Percentiles rank a stretch among this genome's conserved stretches.
These are phyloP conservation scores for Apeltes quadracus DNA, from an alignment of 2,113 vertebrate genomes.

Conservation along the genomic window DNA sequence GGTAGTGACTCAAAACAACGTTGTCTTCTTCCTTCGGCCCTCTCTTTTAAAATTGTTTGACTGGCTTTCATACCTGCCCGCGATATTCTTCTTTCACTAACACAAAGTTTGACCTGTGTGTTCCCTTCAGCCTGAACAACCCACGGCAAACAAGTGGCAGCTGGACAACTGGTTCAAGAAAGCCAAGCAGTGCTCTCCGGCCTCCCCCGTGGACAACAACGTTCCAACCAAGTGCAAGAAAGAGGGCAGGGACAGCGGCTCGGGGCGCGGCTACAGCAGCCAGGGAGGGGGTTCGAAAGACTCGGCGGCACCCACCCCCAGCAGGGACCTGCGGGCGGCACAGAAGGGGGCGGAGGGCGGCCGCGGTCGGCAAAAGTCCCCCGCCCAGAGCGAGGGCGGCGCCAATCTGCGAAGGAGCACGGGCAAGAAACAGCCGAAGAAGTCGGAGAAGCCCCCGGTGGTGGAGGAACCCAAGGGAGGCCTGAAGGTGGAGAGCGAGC, in stretches of 20 bases:
- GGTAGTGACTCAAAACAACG: conserved; percentile 73
- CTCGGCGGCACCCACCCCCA: conserved; percentile 80
- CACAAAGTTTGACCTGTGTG: neutral
- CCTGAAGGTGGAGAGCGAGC: conserved; percentile 94
- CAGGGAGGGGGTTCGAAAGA: conserved; percentile 90
- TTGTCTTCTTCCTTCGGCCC: neutral
- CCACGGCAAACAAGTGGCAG: conserved; percentile 96
- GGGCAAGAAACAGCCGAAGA: conserved; percentile 98
- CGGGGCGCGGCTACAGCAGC: conserved; percentile 85
- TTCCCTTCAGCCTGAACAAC: conserved; percentile 87
- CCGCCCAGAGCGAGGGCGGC: conserved; percentile 90
- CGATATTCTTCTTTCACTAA: neutral
- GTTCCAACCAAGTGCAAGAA: conserved; percentile 93
- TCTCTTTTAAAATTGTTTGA: neutral
- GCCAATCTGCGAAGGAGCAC: conserved; percentile 85
- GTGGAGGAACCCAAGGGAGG: conserved; percentile 92
- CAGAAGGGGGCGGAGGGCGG: conserved; percentile 90
- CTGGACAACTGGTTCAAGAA: conserved; percentile 99
- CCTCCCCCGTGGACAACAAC: conserved; percentile 91
- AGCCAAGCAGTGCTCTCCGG: conserved; percentile 92
- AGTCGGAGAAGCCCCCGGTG: conserved; percentile 88
- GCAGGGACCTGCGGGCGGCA: conserved; percentile 87
- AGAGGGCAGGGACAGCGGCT: conserved; percentile 87
- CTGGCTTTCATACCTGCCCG: neutral
- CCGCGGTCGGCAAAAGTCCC: conserved; percentile 93